These are phyloP conservation scores for Hydrochoerus hydrochaeris DNA, from an alignment of 2,113 vertebrate species.

Conservation along the genomic window DNA sequence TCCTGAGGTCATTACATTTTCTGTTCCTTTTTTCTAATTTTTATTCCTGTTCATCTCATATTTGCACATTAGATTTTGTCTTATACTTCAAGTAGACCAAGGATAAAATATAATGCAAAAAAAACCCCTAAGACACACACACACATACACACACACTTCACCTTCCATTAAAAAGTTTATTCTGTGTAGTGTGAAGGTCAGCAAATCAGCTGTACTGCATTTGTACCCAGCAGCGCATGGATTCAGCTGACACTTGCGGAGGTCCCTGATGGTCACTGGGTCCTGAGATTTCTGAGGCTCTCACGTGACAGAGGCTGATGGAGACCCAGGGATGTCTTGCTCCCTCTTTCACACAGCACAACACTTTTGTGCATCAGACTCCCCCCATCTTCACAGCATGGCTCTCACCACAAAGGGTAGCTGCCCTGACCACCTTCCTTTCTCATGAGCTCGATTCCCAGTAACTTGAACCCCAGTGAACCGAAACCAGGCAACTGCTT, in stretches of 20 bases:
- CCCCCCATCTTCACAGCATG: neutral
- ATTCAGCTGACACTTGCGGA: no score
- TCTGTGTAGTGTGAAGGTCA: neutral
- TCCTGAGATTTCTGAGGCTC: neutral
- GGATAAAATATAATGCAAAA: neutral
- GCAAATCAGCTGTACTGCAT: fast-evolving
- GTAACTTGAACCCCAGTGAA: neutral
- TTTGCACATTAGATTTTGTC: neutral
- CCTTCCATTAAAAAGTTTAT: neutral
- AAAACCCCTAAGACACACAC: neutral
- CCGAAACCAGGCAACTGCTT: no score
- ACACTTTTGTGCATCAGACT: no score
- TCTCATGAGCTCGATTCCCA: neutral
- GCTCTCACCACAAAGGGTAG: neutral
- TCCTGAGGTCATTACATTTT: neutral
- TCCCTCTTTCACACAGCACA: neutral
- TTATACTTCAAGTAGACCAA: neutral
- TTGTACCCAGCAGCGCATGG: neutral
- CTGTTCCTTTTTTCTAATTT: neutral
- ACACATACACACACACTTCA: neutral
- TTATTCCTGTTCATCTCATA: neutral
- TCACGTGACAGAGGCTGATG: neutral
- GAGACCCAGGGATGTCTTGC: neutral
- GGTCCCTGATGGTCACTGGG: neutral
- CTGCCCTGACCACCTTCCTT: no score